These are phyloP conservation scores for Leptocoma aspasia DNA, from an alignment of 2,113 vertebrate genomes.

Conservation along the genomic window DNA sequence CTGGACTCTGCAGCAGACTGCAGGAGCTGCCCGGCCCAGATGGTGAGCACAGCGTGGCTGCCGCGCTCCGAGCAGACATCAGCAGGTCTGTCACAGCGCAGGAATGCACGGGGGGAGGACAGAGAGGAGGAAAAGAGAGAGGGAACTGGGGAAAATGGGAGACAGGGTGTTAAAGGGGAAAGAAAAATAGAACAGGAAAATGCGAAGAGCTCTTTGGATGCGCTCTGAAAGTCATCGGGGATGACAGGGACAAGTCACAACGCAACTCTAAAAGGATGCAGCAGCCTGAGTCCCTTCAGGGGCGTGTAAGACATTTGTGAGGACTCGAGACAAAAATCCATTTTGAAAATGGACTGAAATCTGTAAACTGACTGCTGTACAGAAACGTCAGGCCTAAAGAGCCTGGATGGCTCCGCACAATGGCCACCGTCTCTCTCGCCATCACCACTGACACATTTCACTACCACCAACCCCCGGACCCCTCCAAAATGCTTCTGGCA, in stretches of 20 bases:
- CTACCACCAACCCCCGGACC: not conserved
- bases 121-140: not conserved
- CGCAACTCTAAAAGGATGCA: not conserved
- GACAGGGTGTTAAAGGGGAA: not conserved
- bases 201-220: not conserved
- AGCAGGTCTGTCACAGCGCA: not conserved
- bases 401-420: not conserved
- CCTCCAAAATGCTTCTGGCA: not conserved
- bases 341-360: not conserved
- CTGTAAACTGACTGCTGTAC: not conserved
- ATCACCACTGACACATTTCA: not conserved
- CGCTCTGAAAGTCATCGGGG: not conserved
- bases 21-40: constrained; percentile 3
- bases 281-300: not conserved
- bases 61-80: not conserved
- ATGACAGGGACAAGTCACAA: not conserved
- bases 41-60: constrained; percentile 26
- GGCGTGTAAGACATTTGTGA: not conserved
- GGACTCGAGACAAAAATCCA: not conserved
- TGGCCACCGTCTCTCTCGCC: not conserved
- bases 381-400: not conserved
- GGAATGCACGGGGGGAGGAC: not conserved
- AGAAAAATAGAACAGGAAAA: not conserved
- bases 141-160: not conserved
- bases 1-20: not conserved